Conservation (phyloP, 2,888 invertebrate genomes). For the Poecilus cupreus region DNA sequence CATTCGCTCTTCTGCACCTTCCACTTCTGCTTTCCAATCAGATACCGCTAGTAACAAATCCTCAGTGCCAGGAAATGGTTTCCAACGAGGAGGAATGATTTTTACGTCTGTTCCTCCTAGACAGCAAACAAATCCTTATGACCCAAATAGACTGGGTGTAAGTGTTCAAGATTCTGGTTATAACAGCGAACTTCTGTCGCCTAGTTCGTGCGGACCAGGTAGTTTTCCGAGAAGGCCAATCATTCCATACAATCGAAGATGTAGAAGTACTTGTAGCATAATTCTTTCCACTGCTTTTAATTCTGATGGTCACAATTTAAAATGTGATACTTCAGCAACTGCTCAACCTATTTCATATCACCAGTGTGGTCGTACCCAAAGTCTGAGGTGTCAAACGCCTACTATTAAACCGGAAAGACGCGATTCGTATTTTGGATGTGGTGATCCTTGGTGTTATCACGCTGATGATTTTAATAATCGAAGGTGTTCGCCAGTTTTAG, state of each 20-base stretch:
- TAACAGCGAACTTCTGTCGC: conserved; percentile 74
- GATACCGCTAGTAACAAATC: conserved; percentile 39
- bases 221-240: conserved; percentile 67
- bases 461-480: conserved; percentile 66
- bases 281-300: conserved; percentile 76
- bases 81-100: conserved; percentile 74
- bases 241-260: conserved; percentile 73
- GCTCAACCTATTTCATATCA: conserved; percentile 54
- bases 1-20: conserved; percentile 58
- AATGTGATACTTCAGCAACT: conserved; percentile 38
- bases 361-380: conserved; percentile 70
- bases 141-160: conserved; percentile 57
- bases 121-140: conserved; percentile 49
- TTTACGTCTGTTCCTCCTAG: conserved; percentile 74
- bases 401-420: conserved; percentile 61
- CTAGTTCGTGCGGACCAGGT: conserved; percentile 68
- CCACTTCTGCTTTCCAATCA: conserved; percentile 30
- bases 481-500: conserved; percentile 71
- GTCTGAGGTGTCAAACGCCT: conserved; percentile 71
- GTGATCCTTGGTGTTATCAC: conserved; percentile 73
- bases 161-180: conserved; percentile 74
- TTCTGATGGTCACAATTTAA: conserved; percentile 65
- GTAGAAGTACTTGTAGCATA: conserved; percentile 82
- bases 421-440: conserved; percentile 68
- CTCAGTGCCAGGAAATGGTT: conserved; percentile 67